A percentile compares a stretch with the other conserved stretches of the same genome.
phyloP scores from a whole-genome alignment of 2,888 invertebrate species.

The Villa cingulata region DNA sequence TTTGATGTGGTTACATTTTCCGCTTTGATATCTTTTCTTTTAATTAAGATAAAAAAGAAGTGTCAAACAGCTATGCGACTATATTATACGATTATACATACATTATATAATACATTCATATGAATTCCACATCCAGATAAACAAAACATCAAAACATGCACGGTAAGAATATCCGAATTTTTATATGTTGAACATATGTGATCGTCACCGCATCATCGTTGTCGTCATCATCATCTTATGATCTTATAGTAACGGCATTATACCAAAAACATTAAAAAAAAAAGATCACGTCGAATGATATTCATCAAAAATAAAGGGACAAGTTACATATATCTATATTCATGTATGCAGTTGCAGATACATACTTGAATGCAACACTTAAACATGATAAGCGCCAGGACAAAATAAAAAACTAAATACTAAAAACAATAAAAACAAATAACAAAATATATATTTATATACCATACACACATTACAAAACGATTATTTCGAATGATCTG shows the following conservation, averaged over 20 bases:
- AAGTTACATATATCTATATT: neutral
- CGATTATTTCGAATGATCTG: neutral
- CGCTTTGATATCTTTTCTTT: neutral
- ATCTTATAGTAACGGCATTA: too few species aligned
- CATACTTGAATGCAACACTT: neutral
- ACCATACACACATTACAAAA: too few species aligned
- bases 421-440: neutral
- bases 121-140: too few species aligned
- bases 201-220: neutral
- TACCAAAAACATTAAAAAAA: too few species aligned
- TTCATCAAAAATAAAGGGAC: neutral
- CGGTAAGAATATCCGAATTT: neutral
- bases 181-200: conserved; percentile 6
- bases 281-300: too few species aligned
- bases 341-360: neutral
- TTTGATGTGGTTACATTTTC: neutral
- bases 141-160: conserved; percentile 4
- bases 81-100: neutral
- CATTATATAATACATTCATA: neutral
- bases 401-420: neutral
- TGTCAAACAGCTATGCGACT: neutral
- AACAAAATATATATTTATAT: too few species aligned
- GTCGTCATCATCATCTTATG: too few species aligned
- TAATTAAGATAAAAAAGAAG: neutral
- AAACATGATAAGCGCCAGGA: conserved; percentile 1